Conservation (phyloP, 2,888 invertebrate species). For the Beris morrisii region DNA sequence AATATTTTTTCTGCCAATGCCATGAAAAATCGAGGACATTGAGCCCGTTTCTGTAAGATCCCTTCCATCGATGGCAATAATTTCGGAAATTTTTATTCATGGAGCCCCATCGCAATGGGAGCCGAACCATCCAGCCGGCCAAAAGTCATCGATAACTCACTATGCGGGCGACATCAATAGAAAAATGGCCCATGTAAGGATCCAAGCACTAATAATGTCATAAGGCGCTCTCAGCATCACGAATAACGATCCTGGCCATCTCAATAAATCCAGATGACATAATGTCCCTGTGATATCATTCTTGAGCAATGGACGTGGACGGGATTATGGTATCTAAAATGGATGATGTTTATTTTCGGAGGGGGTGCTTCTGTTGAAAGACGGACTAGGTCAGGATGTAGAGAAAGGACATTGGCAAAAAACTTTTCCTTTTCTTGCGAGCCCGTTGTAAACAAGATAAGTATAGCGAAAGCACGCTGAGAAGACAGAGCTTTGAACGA, state of each 20-base stretch:
- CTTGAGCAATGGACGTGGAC: conserved; percentile 23
- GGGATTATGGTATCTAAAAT: conserved; percentile 7
- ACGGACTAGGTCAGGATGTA: neutral
- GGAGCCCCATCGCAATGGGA: neutral
- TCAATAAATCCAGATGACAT: conserved; percentile 37
- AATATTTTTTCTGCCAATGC: conserved; percentile 18
- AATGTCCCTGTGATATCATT: conserved; percentile 33
- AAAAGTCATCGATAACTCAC: conserved; percentile 31
- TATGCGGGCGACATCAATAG: neutral
- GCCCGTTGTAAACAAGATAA: conserved; percentile 22
- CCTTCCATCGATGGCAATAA: conserved; percentile 22
- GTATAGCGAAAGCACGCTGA: conserved; percentile 12
- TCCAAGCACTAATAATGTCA: conserved; percentile 35
- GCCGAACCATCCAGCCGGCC: conserved; percentile 10
- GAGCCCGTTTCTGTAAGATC: neutral
- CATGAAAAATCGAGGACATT: conserved; percentile 13
- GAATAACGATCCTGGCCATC: conserved; percentile 36
- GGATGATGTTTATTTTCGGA: conserved; percentile 2
- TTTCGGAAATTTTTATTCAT: conserved; percentile 29
- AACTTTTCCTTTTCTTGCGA: conserved; percentile 13
- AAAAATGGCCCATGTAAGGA: conserved; percentile 28
- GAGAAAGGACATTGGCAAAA: conserved; percentile 1
- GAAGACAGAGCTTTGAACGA: conserved; percentile 15
- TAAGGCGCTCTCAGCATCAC: conserved; percentile 32
- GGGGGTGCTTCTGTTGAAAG: neutral